Conservation (phyloP, 2,888 invertebrate genomes). For the Ceraclea dissimilis region DNA sequence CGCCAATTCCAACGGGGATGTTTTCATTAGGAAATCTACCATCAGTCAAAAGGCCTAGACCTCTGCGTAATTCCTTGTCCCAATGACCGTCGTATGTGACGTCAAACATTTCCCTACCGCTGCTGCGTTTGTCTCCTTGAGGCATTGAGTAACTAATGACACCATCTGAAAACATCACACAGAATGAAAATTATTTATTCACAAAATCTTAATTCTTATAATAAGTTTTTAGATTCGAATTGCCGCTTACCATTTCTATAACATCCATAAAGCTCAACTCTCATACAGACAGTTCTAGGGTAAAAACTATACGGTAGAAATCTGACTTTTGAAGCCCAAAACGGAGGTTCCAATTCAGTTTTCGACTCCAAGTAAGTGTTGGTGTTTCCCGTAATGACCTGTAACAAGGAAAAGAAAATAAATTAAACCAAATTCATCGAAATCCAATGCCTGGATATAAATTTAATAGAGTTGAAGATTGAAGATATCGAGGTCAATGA, state of each 20-base stretch:
- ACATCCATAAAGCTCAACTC: slow-evolving; percentile 86
- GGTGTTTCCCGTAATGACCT: slow-evolving; percentile 76
- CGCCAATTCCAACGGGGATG: background rate
- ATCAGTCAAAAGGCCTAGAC: slow-evolving; percentile 80
- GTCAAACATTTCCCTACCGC: slow-evolving; percentile 76
- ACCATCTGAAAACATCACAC: slow-evolving; percentile 53
- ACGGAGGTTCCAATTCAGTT: slow-evolving; percentile 68
- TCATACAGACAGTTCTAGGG: slow-evolving; percentile 81
- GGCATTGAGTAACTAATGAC: slow-evolving; percentile 82
- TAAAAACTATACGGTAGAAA: slow-evolving; percentile 80
- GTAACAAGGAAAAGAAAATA: slow-evolving; percentile 29
- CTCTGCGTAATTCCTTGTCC: slow-evolving; percentile 66
- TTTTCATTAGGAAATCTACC: slow-evolving; percentile 36
- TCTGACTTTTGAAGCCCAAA: slow-evolving; percentile 78
- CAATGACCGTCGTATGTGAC: slow-evolving; percentile 79
- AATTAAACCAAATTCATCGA: background rate
- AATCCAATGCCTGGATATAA: no score
- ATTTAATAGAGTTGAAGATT: no score
- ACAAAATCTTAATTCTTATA: background rate
- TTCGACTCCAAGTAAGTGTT: slow-evolving; percentile 81
- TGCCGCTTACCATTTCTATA: slow-evolving; percentile 64
- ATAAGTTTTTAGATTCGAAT: no score
- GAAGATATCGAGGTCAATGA: no score
- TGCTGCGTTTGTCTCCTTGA: slow-evolving; percentile 75
- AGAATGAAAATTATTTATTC: background rate